These are phyloP conservation scores for Lutraria lutraria DNA, from an alignment of 2,888 invertebrate species.

Conservation along the genomic window DNA sequence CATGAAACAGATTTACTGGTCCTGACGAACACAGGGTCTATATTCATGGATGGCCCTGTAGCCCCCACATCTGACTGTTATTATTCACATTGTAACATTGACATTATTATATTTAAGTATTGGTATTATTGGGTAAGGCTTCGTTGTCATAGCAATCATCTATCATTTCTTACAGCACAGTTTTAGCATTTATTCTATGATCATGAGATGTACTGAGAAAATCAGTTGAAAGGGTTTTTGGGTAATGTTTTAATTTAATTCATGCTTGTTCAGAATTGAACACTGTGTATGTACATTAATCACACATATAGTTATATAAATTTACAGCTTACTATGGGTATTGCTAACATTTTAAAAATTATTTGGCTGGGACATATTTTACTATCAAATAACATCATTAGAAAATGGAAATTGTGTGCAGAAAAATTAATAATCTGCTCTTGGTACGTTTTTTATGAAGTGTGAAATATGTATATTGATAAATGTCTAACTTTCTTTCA, in stretches of 20 bases:
- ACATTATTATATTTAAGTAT: neutral
- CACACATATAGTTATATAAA: neutral
- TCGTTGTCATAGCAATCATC: neutral
- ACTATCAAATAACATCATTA: too few species aligned
- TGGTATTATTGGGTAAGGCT: slow-evolving; percentile 10
- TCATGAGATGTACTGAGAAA: neutral
- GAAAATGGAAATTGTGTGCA: too few species aligned
- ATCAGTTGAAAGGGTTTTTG: neutral
- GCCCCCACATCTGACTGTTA: neutral
- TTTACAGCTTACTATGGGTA: neutral
- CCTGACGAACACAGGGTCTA: neutral
- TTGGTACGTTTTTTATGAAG: neutral
- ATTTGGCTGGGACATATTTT: too few species aligned
- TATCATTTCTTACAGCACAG: neutral
- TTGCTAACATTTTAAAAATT: neutral
- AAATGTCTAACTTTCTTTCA: neutral
- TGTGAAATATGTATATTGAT: neutral
- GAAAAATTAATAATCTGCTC: too few species aligned
- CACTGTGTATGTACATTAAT: neutral
- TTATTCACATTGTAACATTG: neutral
- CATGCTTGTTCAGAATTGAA: neutral
- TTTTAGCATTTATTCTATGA: neutral
- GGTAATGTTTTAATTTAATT: neutral
- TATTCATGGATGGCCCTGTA: neutral
- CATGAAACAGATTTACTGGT: neutral